phyloP scores from a whole-genome alignment of 1,140 invertebrate genomes.

The Pseudomyrmex flavicornis region DNA sequence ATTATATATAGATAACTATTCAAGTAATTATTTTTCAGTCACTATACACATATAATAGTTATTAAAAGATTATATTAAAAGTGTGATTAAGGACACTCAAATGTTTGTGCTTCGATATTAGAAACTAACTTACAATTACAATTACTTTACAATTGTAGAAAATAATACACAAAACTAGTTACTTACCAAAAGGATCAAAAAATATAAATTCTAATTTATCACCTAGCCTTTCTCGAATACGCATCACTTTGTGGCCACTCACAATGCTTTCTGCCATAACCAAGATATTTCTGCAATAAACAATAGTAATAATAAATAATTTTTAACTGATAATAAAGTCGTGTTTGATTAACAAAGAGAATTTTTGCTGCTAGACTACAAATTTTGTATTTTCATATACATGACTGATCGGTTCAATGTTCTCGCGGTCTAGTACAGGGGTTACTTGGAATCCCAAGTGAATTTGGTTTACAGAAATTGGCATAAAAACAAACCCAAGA shows the following conservation, averaged over 20 bases:
- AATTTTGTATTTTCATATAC: no score
- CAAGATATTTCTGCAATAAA: constrained; percentile 88
- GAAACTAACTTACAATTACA: not conserved
- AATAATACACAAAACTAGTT: not conserved
- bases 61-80: no score
- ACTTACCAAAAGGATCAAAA: constrained; percentile 93
- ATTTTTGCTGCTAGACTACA: no score
- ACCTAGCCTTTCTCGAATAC: constrained; percentile 89
- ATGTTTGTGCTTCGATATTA: no score
- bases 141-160: not conserved
- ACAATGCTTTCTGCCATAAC: constrained; percentile 92
- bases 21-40: constrained; percentile 36
- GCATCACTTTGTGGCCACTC: constrained; percentile 89
- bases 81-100: no score
- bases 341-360: no score
- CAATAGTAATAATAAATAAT: not conserved
- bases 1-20: not conserved
- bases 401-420: no score
- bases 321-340: not conserved
- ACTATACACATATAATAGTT: no score
- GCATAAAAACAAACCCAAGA: no score
- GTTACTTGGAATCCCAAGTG: no score
- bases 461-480: no score
- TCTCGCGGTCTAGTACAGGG: no score
- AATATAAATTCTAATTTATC: constrained; percentile 91